These are phyloP conservation scores for Sympetrum striolatum DNA, from an alignment of 2,888 invertebrate species.

Conservation along the genomic window DNA sequence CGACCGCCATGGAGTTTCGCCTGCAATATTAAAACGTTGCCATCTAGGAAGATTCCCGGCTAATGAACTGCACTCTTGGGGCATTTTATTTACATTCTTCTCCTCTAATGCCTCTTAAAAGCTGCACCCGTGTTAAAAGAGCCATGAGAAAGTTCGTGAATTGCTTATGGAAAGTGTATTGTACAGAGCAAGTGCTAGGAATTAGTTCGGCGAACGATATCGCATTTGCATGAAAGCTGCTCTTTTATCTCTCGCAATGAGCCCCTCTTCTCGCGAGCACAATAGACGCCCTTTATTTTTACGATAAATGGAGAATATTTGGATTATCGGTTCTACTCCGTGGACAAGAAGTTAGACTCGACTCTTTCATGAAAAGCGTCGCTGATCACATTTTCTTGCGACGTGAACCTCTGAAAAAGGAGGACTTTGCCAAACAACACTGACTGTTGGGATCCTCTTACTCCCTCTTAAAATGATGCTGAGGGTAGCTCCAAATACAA, in stretches of 20 bases:
- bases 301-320: too few species aligned
- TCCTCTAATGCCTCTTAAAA: conserved; percentile 26
- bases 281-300: too few species aligned
- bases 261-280: too few species aligned
- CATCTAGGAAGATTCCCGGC: conserved; percentile 14
- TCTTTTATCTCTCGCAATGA: neutral
- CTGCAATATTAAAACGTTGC: conserved; percentile 28
- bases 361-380: too few species aligned
- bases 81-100: conserved; percentile 7
- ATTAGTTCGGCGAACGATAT: neutral
- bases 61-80: conserved; percentile 29
- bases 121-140: neutral
- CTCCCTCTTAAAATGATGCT: too few species aligned
- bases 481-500: too few species aligned
- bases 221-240: neutral
- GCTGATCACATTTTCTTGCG: too few species aligned
- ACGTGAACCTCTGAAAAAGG: too few species aligned
- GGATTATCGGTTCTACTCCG: too few species aligned
- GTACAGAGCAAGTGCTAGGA: neutral
- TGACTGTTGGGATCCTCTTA: too few species aligned
- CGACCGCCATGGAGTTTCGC: neutral
- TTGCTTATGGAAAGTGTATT: neutral
- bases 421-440: too few species aligned
- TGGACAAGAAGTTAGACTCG: too few species aligned
- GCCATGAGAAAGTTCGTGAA: neutral